Percentiles rank a stretch among this genome's conserved stretches.
These are phyloP conservation scores for Allacma fusca DNA, from an alignment of 2,888 invertebrate species.

Conservation along the genomic window DNA sequence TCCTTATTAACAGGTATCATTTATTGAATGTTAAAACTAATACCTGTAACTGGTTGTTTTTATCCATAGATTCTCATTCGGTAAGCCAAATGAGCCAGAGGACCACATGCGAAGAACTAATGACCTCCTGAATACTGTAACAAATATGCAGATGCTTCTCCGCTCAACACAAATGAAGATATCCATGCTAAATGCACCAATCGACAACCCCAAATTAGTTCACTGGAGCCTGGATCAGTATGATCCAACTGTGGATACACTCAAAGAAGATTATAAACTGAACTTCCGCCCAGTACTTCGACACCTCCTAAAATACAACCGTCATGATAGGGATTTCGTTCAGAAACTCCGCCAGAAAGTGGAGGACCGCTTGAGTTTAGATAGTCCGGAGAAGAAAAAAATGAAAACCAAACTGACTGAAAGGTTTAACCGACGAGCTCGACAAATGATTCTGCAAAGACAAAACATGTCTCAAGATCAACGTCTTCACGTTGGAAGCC, in stretches of 20 bases:
- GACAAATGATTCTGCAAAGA: not conserved
- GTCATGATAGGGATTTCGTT: constrained; percentile 20
- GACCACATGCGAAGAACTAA: constrained; percentile 39
- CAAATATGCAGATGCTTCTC: constrained; percentile 35
- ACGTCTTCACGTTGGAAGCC: not conserved
- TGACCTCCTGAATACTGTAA: constrained; percentile 44
- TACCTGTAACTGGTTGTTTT: too few species aligned
- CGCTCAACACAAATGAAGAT: constrained; percentile 47
- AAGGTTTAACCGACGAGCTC: not conserved
- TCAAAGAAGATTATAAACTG: constrained; percentile 47
- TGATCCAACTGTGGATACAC: constrained; percentile 49
- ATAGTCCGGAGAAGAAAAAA: not conserved
- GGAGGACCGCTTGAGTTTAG: not conserved
- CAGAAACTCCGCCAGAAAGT: not conserved
- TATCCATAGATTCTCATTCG: constrained; percentile 46
- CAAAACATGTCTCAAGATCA: not conserved
- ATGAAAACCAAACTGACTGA: not conserved
- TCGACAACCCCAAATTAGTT: constrained; percentile 43
- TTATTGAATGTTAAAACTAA: too few species aligned
- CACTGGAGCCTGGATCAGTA: constrained; percentile 50
- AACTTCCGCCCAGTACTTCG: constrained; percentile 42
- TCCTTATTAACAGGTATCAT: too few species aligned
- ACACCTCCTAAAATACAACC: constrained; percentile 35
- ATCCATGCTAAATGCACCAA: constrained; percentile 30
- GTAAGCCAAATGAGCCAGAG: constrained; percentile 24